phyloP scores from a whole-genome alignment of 2,888 invertebrate genomes.

The Pristionchus fissidentatus region DNA sequence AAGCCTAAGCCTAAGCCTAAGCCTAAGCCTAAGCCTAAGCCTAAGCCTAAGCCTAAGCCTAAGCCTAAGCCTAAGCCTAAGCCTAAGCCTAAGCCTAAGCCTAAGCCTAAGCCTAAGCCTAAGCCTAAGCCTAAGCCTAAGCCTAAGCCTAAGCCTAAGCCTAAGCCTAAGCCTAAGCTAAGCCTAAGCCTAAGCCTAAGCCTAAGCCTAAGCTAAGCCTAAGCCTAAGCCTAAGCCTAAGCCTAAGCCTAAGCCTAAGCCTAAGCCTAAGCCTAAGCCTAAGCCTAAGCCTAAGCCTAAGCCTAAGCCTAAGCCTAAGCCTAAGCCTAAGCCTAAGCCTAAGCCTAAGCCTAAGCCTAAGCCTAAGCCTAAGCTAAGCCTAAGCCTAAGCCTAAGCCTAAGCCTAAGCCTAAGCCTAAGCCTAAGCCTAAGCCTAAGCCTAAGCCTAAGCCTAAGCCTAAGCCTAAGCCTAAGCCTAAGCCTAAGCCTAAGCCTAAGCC shows the following conservation, averaged over 20 bases:
- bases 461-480: conserved; percentile 52
- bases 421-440: conserved; percentile 52
- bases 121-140: conserved; percentile 51
- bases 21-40: conserved; percentile 51
- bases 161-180: conserved; percentile 48
- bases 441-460: conserved; percentile 52
- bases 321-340: conserved; percentile 51
- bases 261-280: conserved; percentile 51
- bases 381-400: conserved; percentile 50
- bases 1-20: conserved; percentile 51
- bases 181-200: conserved; percentile 52
- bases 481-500: conserved; percentile 52
- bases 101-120: conserved; percentile 51
- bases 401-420: conserved; percentile 51
- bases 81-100: conserved; percentile 53
- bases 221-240: conserved; percentile 52
- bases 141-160: conserved; percentile 50
- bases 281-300: conserved; percentile 52
- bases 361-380: conserved; percentile 47
- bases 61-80: conserved; percentile 52
- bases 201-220: conserved; percentile 53
- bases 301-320: conserved; percentile 51
- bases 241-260: conserved; percentile 52
- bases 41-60: conserved; percentile 51
- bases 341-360: conserved; percentile 51